Conservation (phyloP, 2,888 invertebrate genomes). For the Helicoverpa assulta region DNA sequence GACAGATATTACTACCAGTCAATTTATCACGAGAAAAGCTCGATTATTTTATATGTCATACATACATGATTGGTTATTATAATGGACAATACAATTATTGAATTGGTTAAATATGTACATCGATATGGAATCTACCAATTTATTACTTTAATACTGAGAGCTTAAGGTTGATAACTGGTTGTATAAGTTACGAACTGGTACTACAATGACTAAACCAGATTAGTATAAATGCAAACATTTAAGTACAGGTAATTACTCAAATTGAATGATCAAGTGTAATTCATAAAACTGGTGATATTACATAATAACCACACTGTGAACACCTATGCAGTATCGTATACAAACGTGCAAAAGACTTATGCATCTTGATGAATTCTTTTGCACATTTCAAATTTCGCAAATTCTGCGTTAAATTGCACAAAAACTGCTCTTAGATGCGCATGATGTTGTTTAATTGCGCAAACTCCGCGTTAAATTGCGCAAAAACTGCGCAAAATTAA, state of each 20-base stretch:
- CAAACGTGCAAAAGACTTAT: slow-evolving; percentile 1
- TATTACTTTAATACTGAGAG: too few species aligned
- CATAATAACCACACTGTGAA: too few species aligned
- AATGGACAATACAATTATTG: neutral
- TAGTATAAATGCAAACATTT: neutral
- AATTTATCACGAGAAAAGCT: slow-evolving; percentile 43
- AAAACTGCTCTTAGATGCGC: too few species aligned
- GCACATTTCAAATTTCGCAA: neutral
- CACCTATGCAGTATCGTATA: neutral
- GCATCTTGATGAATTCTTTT: neutral
- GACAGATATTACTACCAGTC: neutral
- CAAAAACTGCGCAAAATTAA: neutral
- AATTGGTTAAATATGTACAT: neutral
- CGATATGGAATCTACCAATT: neutral
- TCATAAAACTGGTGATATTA: neutral
- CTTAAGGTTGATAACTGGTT: too few species aligned
- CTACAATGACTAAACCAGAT: neutral
- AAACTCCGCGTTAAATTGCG: neutral
- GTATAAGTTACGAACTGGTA: neutral
- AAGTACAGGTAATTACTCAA: neutral
- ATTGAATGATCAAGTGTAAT: neutral
- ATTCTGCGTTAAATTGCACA: neutral
- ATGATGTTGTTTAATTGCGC: too few species aligned
- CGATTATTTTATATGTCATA: slow-evolving; percentile 23
- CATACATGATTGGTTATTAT: slow-evolving; percentile 12